Evolutionary conservation across 2,113 vertebrate genomes (phyloP), one percentile per base, ranked within the genome.

Genomic region (Clupea harengus): DNA sequence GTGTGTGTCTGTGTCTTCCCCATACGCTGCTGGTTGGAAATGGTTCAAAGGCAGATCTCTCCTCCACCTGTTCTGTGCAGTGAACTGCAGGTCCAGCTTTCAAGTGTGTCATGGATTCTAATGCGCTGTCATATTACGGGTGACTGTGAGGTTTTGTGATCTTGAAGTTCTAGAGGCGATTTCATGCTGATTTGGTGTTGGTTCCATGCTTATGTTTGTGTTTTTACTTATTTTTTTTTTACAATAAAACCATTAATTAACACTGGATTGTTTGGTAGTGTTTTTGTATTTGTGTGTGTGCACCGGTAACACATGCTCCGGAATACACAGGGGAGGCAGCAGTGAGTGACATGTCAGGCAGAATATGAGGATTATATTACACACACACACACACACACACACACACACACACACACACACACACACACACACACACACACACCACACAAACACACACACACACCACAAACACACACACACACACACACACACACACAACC

Each of bases 171-270:
- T 9, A 67, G 13, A 39, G 4, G 67, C 11, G 25, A 78, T 39
- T 39, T 32, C 15, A 17, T 32, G 72, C 72, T 78, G 72, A 28
- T 78, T 78, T 78, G 25, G 72, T 72, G 10, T 72, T 10, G 9
- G 57, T 67, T 67, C 50, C n/a, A 83, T 85, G 47, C 60, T 87
- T 17, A n/a, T 83, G 45, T 83, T 46, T 64, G 72, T 85, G 44
- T 83, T 67, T 84, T 81, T 85, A 87, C 32, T 13, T 78, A 32
- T 57, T 82, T 83, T 57, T 82, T 83, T 80, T 83, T 45, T 85
- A 78, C 83, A 85, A 78, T 47, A 83, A 85, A 32, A 6, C 6
- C 60, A 50, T 83, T 39, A 32, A 32, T 81, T 45, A 83, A 49
- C 75, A 67, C 22, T 47, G 4, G 44, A 67, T 54, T 78, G 17